These are phyloP conservation scores for Drosophila bocki DNA, from an alignment of 1,140 invertebrate genomes.

Conservation along the genomic window DNA sequence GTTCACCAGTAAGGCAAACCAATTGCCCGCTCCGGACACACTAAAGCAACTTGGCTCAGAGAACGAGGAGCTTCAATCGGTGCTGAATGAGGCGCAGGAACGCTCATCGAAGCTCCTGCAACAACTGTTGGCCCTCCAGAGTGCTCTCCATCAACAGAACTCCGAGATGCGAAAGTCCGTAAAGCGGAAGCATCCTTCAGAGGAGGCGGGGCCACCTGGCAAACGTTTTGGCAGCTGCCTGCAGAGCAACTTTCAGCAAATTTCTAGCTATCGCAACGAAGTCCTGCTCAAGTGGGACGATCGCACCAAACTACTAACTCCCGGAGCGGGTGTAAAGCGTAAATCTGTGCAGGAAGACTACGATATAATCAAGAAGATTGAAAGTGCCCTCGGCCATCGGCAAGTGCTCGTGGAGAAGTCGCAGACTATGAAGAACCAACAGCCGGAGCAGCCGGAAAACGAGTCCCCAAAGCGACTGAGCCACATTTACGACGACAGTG, in stretches of 20 bases:
- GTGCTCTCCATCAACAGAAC: constrained; percentile 66
- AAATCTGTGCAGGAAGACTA: constrained; percentile 90
- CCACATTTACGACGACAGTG: constrained; percentile 98
- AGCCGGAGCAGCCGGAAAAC: constrained; percentile 81
- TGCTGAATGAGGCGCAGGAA: constrained; percentile 86
- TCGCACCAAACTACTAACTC: constrained; percentile 91
- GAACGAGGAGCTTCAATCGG: constrained; percentile 86
- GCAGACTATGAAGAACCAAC: constrained; percentile 92
- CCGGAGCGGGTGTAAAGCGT: constrained; percentile 88
- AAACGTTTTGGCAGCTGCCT: constrained; percentile 89
- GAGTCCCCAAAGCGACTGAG: constrained; percentile 73
- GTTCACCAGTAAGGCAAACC: constrained; percentile 90
- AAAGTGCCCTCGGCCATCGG: constrained; percentile 93
- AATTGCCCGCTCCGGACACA: constrained; percentile 89
- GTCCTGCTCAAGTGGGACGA: constrained; percentile 97
- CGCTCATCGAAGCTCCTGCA: constrained; percentile 88
- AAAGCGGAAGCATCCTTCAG: constrained; percentile 84
- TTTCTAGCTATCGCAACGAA: constrained; percentile 90
- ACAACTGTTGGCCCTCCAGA: constrained; percentile 88
- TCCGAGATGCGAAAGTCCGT: constrained; percentile 73
- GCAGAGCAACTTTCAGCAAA: constrained; percentile 88
- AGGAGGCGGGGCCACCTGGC: constrained; percentile 67
- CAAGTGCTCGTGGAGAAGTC: constrained; percentile 91
- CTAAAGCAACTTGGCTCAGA: constrained; percentile 86
- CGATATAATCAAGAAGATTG: constrained; percentile 93